phyloP scores from a whole-genome alignment of 1,140 invertebrate species.

The Rhopalosiphum maidis region DNA sequence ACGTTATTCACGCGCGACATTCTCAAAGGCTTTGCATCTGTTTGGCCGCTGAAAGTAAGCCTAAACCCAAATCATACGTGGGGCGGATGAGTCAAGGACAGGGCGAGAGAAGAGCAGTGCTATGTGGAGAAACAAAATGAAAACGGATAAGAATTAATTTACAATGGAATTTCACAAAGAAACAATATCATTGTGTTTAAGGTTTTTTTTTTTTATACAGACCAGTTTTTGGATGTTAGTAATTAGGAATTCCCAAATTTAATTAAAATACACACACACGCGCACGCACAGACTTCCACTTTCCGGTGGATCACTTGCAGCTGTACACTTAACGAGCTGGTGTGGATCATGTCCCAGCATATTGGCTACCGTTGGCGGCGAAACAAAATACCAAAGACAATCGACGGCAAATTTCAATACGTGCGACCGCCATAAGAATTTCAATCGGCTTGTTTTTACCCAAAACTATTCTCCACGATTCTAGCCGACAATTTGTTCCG shows the following conservation, averaged over 20 bases:
- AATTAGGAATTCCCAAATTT: slow-evolving; percentile 18
- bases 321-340: neutral
- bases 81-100: neutral
- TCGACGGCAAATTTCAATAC: neutral
- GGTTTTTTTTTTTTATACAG: neutral
- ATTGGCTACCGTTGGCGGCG: neutral
- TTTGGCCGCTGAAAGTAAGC: neutral
- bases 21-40: slow-evolving; percentile 12
- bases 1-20: slow-evolving; percentile 21
- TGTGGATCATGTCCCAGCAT: neutral
- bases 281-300: neutral
- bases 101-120: neutral
- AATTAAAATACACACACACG: neutral
- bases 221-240: neutral
- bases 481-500: neutral
- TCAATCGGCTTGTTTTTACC: neutral
- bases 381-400: neutral
- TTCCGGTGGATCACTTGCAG: neutral
- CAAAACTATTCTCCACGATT: neutral
- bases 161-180: slow-evolving; percentile 6
- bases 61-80: neutral
- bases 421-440: neutral
- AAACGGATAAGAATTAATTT: slow-evolving; percentile 40
- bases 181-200: neutral
- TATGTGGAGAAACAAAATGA: neutral